These are phyloP conservation scores for Drosophila trichaetosa DNA, from an alignment of 2,888 invertebrate genomes.

Conservation along the genomic window DNA sequence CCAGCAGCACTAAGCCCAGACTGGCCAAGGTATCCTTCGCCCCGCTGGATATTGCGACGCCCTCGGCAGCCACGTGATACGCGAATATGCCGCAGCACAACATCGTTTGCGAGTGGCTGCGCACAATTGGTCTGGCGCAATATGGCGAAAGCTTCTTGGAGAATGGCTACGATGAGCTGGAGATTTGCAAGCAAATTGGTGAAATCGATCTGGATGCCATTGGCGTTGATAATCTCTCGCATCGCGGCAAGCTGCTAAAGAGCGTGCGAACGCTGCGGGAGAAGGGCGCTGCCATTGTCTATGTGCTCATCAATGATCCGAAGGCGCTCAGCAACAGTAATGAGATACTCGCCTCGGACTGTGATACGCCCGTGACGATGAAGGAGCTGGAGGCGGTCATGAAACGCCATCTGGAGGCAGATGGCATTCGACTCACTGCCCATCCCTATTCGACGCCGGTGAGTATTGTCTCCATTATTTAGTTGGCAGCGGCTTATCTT, in stretches of 20 bases:
- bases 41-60: conserved; percentile 77
- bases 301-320: conserved; percentile 95
- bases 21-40: conserved; percentile 82
- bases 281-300: conserved; percentile 96
- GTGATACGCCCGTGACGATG: conserved; percentile 85
- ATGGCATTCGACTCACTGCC: conserved; percentile 93
- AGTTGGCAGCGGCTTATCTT: conserved; percentile 60
- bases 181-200: conserved; percentile 98
- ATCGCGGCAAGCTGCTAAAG: conserved; percentile 92
- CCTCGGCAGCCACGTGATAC: conserved; percentile 78
- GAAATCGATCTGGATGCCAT: conserved; percentile 98
- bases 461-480: conserved; percentile 85
- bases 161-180: conserved; percentile 98
- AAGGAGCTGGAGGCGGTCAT: conserved; percentile 90
- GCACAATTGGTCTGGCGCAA: conserved; percentile 94
- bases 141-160: conserved; percentile 97
- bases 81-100: conserved; percentile 86
- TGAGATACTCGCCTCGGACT: conserved; percentile 84
- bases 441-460: conserved; percentile 97
- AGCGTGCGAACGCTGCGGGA: conserved; percentile 94
- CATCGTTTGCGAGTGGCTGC: conserved; percentile 97
- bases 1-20: conserved; percentile 69
- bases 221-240: conserved; percentile 93
- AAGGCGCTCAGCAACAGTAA: conserved; percentile 86
- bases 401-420: conserved; percentile 93